Percentiles rank a stretch among this genome's conserved stretches.
These are phyloP conservation scores for Poeciliopsis infans DNA, from an alignment of 2,797 vertebrate species.

Conservation along the genomic window DNA sequence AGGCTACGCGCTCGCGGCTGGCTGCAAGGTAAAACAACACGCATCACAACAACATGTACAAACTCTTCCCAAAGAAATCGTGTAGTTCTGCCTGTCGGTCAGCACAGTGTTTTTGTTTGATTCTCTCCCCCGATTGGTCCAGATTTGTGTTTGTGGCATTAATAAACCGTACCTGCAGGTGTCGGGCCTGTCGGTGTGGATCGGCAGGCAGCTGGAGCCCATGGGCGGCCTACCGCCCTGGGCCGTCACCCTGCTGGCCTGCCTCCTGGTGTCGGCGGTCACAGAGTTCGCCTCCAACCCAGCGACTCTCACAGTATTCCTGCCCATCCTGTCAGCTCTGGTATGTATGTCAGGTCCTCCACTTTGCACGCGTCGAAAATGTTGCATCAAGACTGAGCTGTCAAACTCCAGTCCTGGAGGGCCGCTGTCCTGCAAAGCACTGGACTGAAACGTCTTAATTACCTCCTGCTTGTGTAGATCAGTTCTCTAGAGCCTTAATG, in stretches of 20 bases:
- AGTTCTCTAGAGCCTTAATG: no score
- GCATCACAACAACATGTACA: not conserved
- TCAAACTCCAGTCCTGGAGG: no score
- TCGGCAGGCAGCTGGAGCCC: constrained; percentile 93
- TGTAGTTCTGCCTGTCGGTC: not conserved
- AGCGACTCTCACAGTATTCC: constrained; percentile 96
- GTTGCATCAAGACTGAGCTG: not conserved
- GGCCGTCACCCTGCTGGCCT: constrained; percentile 93
- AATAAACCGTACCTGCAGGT: constrained; percentile 77
- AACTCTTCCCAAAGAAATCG: not conserved
- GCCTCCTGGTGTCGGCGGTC: constrained; percentile 92
- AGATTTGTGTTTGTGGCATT: not conserved
- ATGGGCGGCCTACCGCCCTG: constrained; percentile 94
- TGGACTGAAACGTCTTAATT: no score
- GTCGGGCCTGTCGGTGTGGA: constrained; percentile 95
- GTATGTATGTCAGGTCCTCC: constrained; percentile 81
- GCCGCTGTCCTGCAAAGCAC: no score
- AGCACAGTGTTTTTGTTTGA: not conserved
- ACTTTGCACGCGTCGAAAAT: not conserved
- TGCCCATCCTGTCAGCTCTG: constrained; percentile 95
- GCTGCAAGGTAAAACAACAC: constrained; percentile 88
- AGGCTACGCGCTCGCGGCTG: constrained; percentile 95
- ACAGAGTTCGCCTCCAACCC: constrained; percentile 98
- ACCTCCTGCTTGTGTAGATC: no score
- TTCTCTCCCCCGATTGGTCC: no score